phyloP scores from a whole-genome alignment of 2,888 invertebrate genomes.

The Parnassius mnemosyne region DNA sequence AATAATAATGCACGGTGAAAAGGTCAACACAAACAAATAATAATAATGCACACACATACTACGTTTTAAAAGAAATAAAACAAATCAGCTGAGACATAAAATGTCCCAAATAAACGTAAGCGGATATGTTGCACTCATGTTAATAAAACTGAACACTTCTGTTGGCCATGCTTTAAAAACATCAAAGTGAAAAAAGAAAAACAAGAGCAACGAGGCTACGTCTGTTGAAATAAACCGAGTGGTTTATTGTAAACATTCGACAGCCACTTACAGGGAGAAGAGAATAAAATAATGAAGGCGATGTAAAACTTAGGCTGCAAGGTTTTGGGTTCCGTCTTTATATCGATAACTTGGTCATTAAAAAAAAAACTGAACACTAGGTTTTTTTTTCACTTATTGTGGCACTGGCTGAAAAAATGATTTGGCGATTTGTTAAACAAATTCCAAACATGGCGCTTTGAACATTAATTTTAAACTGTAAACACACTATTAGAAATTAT shows the following conservation, averaged over 20 bases:
- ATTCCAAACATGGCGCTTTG: too few relatives aligned
- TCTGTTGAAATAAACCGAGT: constrained; percentile 42
- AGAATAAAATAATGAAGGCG: constrained; percentile 11
- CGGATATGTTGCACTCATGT: constrained; percentile 22
- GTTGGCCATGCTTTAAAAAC: constrained; percentile 45
- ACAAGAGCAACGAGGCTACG: constrained; percentile 28
- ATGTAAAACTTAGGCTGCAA: not conserved
- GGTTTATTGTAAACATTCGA: constrained; percentile 46
- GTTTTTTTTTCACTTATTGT: too few relatives aligned
- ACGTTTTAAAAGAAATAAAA: constrained; percentile 1
- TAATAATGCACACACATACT: not conserved
- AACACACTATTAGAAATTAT: too few relatives aligned
- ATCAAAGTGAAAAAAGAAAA: constrained; percentile 36
- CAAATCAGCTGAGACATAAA: constrained; percentile 17
- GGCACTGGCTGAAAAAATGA: too few relatives aligned
- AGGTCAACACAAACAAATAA: too few relatives aligned
- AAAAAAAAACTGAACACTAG: too few relatives aligned
- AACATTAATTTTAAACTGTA: too few relatives aligned
- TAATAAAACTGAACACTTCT: constrained; percentile 24
- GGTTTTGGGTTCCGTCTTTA: constrained; percentile 8
- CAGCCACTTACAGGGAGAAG: constrained; percentile 36
- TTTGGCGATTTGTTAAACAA: too few relatives aligned
- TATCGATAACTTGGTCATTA: too few relatives aligned
- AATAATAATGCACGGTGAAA: too few relatives aligned
- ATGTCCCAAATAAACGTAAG: constrained; percentile 11